Conservation (phyloP, 2,113 vertebrate species). For the Ivindomyrus marchei region DNA sequence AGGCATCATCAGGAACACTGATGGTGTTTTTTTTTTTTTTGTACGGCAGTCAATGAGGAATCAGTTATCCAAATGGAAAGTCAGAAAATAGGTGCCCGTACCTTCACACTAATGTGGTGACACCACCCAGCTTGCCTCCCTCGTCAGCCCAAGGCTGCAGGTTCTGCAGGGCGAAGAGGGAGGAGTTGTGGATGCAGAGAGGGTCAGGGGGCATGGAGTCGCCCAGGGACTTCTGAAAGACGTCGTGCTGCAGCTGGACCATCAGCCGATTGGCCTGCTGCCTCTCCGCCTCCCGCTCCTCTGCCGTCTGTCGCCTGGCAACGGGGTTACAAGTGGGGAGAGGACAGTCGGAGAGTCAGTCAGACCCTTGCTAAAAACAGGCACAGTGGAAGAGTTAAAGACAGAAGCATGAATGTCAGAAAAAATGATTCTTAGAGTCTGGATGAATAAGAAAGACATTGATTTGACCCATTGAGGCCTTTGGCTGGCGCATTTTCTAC, state of each 20-base stretch:
- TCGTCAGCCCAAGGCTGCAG: constrained; percentile 83
- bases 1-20: neutral
- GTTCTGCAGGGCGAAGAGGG: constrained; percentile 79
- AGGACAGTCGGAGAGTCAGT: neutral
- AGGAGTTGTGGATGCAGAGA: constrained; percentile 83
- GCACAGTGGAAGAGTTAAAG: neutral
- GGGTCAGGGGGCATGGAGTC: constrained; percentile 78
- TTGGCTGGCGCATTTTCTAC: neutral
- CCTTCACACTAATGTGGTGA: constrained; percentile 70
- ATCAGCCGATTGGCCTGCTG: constrained; percentile 83
- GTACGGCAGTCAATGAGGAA: neutral
- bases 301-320: constrained; percentile 78
- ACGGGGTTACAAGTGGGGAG: neutral
- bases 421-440: neutral
- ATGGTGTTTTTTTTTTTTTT: neutral
- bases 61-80: neutral
- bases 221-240: constrained; percentile 79
- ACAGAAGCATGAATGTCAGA: neutral
- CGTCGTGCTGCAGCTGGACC: constrained; percentile 82
- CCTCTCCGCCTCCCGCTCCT: constrained; percentile 80
- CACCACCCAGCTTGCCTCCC: constrained; percentile 63
- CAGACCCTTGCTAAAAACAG: neutral
- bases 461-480: neutral
- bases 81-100: neutral
- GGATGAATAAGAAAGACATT: neutral